These are phyloP conservation scores for Tupaia tana DNA, from an alignment of 2,113 vertebrate genomes.

Conservation along the genomic window DNA sequence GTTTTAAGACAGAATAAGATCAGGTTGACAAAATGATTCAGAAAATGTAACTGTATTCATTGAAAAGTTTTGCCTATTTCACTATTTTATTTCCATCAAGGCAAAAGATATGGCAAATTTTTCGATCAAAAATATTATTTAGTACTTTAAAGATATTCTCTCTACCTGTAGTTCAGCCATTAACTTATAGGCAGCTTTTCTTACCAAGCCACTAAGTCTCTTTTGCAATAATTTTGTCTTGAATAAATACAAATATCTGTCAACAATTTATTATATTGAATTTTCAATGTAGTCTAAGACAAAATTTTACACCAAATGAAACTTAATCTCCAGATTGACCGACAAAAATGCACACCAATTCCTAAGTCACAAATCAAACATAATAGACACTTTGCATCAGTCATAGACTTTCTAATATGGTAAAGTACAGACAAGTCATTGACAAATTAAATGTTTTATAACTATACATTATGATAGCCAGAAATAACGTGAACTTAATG, in stretches of 20 bases:
- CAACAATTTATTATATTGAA: constrained; percentile 40
- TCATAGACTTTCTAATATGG: not conserved
- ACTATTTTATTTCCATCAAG: constrained; percentile 26
- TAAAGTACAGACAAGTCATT: not conserved
- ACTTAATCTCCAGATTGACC: not conserved
- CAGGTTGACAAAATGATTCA: not conserved
- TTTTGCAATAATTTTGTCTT: not conserved
- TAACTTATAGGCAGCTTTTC: not conserved
- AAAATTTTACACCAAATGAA: constrained; percentile 44
- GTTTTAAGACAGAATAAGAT: constrained; percentile 36
- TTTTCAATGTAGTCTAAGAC: not conserved
- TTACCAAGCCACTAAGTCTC: not conserved
- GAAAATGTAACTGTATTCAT: not conserved
- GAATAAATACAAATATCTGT: not conserved
- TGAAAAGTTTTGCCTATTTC: not conserved
- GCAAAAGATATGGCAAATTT: not conserved
- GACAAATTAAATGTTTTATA: constrained; percentile 30
- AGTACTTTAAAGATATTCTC: not conserved
- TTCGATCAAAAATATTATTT: not conserved
- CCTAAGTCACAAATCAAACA: constrained; percentile 30
- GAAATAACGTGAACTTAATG: not conserved
- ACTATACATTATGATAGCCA: not conserved
- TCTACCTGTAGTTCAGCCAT: not conserved
- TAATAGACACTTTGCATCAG: not conserved
- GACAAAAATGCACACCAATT: not conserved